Percentiles rank a stretch among this genome's conserved stretches.
These are phyloP conservation scores for Columbina picui DNA, from an alignment of 2,113 vertebrate species.

Conservation along the genomic window DNA sequence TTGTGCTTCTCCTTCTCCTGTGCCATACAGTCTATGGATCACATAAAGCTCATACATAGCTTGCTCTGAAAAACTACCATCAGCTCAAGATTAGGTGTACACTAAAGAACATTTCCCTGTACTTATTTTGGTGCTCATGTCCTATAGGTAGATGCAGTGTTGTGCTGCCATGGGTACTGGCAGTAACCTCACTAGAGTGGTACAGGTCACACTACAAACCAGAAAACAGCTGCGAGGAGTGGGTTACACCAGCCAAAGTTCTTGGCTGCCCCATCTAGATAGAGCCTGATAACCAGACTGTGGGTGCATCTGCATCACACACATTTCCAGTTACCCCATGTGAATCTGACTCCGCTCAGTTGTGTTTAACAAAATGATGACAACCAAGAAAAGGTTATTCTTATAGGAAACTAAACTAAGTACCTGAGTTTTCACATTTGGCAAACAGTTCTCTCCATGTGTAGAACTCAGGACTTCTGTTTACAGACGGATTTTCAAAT, in stretches of 20 bases:
- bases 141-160: accelerated
- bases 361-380: not conserved
- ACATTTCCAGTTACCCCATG: accelerated
- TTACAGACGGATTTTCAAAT: constrained; percentile 58
- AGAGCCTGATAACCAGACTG: not conserved
- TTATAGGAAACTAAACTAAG: not conserved
- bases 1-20: not conserved
- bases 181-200: accelerated
- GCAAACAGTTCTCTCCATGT: not conserved
- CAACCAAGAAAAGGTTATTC: not conserved
- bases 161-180: not conserved
- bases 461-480: not conserved
- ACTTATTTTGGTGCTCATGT: not conserved
- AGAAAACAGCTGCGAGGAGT: too few relatives aligned
- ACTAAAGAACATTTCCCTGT: accelerated
- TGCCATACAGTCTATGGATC: accelerated
- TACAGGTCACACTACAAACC: not conserved
- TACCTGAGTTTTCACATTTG: not conserved
- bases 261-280: not conserved
- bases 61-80: not conserved
- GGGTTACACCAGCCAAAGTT: not conserved
- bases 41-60: accelerated
- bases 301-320: not conserved
- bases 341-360: not conserved
- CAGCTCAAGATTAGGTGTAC: not conserved